Conservation (phyloP, 2,888 invertebrate genomes). For the Ichneumoninae sp. region DNA sequence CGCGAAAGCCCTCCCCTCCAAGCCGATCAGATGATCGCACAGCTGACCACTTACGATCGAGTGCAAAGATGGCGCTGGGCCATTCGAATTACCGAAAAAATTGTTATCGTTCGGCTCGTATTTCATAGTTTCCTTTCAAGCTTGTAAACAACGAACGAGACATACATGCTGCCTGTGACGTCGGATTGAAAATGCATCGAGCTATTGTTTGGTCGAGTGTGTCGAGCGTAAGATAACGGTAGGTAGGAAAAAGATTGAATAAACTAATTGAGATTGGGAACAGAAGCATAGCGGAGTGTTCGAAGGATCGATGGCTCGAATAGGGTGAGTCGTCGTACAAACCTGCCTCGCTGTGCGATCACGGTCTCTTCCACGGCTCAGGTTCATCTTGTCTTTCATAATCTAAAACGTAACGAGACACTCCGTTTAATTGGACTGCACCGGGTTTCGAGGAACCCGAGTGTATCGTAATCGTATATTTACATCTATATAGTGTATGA, state of each 20-base stretch:
- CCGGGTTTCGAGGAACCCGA: slow-evolving; percentile 4
- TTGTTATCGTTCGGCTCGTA: slow-evolving; percentile 68
- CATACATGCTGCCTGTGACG: neutral
- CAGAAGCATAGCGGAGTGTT: neutral
- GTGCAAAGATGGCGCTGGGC: slow-evolving; percentile 53
- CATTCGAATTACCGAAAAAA: slow-evolving; percentile 64
- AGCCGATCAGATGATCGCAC: slow-evolving; percentile 23
- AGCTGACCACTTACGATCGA: slow-evolving; percentile 37
- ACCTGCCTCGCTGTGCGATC: slow-evolving; percentile 94
- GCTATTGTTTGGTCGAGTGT: neutral
- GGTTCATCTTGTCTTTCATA: slow-evolving; percentile 96
- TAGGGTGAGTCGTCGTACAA: slow-evolving; percentile 41
- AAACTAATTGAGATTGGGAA: neutral
- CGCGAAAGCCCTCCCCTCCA: neutral
- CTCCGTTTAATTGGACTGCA: slow-evolving; percentile 39
- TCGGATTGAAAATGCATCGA: neutral
- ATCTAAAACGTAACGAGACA: slow-evolving; percentile 84
- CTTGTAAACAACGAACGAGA: neutral
- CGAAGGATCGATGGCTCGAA: neutral
- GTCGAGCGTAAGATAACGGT: neutral
- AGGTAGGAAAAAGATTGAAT: neutral
- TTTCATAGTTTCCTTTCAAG: slow-evolving; percentile 65
- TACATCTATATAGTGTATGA: slow-evolving; percentile 1
- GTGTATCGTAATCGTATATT: neutral
- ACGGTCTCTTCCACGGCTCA: slow-evolving; percentile 92